Conservation (phyloP, 2,113 vertebrate species). For the Aegithalos caudatus region DNA sequence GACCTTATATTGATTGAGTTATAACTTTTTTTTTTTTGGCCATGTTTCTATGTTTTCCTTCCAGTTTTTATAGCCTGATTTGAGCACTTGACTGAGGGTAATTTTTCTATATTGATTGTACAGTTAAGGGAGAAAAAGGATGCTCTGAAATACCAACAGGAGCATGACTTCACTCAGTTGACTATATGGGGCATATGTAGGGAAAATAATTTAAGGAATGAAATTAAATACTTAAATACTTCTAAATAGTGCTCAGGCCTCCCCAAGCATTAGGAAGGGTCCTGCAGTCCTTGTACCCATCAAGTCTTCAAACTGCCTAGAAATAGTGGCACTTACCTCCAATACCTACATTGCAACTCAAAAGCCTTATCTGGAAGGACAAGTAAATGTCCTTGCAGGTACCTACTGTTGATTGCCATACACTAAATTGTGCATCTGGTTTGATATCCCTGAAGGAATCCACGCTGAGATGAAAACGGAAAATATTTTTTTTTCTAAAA, state of each 20-base stretch:
- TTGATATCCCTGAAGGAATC: neutral
- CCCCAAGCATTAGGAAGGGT: neutral
- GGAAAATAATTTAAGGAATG: neutral
- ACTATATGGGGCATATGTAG: neutral
- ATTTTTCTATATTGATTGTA: neutral
- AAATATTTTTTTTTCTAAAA: neutral
- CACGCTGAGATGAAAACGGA: neutral
- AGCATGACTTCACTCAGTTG: neutral
- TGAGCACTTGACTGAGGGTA: neutral
- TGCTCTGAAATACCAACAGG: neutral
- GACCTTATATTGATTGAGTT: neutral
- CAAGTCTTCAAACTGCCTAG: neutral
- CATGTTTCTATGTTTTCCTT: neutral
- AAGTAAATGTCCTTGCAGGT: neutral
- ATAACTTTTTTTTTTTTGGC: neutral
- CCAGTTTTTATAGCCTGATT: neutral
- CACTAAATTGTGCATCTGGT: neutral
- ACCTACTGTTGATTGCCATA: neutral
- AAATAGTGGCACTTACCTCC: neutral
- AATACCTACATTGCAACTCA: neutral
- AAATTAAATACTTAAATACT: neutral
- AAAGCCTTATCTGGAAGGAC: neutral
- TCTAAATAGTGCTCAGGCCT: neutral
- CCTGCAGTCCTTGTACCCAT: neutral
- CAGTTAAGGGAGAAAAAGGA: neutral